A percentile compares a stretch with the other conserved stretches of the same genome.
Conservation (phyloP, 2,113 vertebrate species). For the Anser cygnoides region DNA sequence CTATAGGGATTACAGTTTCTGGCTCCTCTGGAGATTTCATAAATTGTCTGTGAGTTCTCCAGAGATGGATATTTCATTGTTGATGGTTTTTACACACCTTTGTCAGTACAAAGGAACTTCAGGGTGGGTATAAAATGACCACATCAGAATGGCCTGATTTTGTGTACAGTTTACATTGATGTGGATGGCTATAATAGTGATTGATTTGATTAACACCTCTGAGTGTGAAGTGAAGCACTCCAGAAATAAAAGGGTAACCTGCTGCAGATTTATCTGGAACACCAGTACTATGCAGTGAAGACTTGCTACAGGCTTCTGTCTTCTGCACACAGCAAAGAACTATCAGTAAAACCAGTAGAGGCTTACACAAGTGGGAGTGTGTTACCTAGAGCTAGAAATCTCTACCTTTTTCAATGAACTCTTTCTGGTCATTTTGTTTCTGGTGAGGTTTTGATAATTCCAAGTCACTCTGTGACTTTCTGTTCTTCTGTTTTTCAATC, state of each 20-base stretch:
- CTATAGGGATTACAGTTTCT: background rate
- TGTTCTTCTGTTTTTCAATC: background rate
- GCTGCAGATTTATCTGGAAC: background rate
- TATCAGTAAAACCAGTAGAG: rapidly evolving
- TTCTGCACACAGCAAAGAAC: background rate
- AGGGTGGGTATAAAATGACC: background rate
- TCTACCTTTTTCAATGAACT: background rate
- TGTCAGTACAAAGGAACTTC: background rate
- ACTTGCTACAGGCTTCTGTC: background rate
- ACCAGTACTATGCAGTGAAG: background rate
- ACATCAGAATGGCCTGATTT: background rate
- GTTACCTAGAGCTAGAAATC: background rate
- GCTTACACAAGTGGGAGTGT: background rate
- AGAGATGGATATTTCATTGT: background rate
- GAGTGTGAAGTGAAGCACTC: background rate
- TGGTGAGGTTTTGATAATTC: background rate
- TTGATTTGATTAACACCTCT: background rate
- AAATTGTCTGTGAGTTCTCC: background rate
- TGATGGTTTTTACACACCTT: background rate
- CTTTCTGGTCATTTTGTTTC: background rate
- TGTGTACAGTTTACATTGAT: background rate
- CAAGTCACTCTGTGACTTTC: background rate
- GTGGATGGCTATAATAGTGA: background rate
- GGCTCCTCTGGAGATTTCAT: background rate
- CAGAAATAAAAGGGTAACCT: background rate